Conservation (phyloP, 2,113 vertebrate genomes). For the Hylia prasina region DNA sequence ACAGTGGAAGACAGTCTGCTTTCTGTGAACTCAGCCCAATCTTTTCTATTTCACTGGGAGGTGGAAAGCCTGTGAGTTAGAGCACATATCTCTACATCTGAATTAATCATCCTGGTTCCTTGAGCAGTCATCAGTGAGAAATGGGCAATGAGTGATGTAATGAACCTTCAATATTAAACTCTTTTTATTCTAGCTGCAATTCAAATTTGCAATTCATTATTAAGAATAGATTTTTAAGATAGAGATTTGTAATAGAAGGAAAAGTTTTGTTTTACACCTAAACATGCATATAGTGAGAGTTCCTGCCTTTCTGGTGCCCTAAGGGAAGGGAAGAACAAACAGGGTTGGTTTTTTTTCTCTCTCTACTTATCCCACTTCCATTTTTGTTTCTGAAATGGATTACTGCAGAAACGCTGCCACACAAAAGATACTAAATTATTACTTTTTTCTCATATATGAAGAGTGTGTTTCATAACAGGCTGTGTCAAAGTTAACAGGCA, state of each 20-base stretch:
- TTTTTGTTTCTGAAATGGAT: not conserved
- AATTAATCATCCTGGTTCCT: not conserved
- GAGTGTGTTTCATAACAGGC: not conserved
- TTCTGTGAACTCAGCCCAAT: not conserved
- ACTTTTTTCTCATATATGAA: not conserved
- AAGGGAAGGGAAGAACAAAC: not conserved
- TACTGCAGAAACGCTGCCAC: not conserved
- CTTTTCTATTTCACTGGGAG: not conserved
- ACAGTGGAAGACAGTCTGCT: not conserved
- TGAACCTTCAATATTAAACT: not conserved
- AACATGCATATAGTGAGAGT: not conserved
- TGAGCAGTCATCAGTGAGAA: not conserved
- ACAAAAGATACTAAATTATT: not conserved
- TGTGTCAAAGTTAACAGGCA: not conserved
- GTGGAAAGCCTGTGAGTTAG: not conserved
- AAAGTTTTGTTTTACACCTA: not conserved
- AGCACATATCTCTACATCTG: not conserved
- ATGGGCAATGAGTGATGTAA: not conserved
- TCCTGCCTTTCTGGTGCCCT: not conserved
- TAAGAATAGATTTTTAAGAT: not conserved
- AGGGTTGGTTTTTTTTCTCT: not conserved
- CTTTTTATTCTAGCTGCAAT: not conserved
- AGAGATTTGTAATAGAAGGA: not conserved
- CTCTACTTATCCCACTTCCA: not conserved
- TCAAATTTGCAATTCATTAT: not conserved